Evolutionary conservation across 2,888 invertebrate genomes (phyloP), one percentile per base, ranked within the genome.

Genomic region (Strigamia transsilvanica): DNA sequence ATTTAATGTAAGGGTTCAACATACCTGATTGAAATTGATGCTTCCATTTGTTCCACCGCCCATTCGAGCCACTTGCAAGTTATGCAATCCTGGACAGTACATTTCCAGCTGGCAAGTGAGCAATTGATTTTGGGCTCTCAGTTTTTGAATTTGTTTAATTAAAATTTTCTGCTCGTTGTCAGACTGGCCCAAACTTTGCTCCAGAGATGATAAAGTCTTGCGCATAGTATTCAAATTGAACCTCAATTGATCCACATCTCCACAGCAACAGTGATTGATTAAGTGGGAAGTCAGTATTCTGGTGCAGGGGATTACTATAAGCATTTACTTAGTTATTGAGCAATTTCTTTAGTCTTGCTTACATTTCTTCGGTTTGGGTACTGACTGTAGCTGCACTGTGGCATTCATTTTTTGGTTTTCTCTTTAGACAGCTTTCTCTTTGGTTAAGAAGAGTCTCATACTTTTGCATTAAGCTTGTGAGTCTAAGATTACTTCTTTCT

Each of bases 191-290:
- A 66, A 66, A 66, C 61, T 66, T 21, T 66, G 61, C 23, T 66
- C 61, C 12, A 66, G 21, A 66, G 21, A 66, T 21, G 61, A 21
- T 12, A 66, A 23, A 2, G 61, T 66, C 21, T 21, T 23, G 2
- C 23, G 1, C 61, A 66, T 66, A 9, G 61, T 66, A 6, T 1
- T 66, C 23, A 66, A 66, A 21, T 23, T 66, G 61, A 23, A 66
- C 61, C 23, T 66, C 23, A 66, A 66, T 23, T 66, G 61, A 66
- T 66, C 61, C 61, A 23, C 61, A 66, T 66, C 61, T 66, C 61
- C 61, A 12, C 23, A 12, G 23, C 6, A 66, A 23, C 61, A 66
- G 23, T 9, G 21, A 66, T 66, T 66, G 23, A 23, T 66, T 21
- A 61, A 15, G 5, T 61, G 4, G 4, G 46, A 46, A 46, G 4